Base-by-base conservation (phyloP, 2,888 invertebrate genomes). In the Argynnis bischoffii region DNA sequence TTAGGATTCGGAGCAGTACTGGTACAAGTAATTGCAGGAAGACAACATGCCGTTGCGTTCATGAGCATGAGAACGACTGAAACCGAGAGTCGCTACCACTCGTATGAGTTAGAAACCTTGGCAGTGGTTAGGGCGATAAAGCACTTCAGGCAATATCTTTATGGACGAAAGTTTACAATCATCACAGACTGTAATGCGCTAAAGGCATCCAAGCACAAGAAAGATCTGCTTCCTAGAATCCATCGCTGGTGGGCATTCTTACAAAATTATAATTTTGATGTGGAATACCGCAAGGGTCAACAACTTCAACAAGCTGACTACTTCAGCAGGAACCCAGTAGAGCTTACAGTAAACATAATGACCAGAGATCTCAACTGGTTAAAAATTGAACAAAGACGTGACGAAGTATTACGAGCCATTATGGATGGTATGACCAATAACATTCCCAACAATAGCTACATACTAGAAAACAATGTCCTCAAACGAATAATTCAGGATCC, bases 111-210 rank as follows among this genome's bases (percentile, higher is more conserved):
- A 35, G 35, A 35, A 11, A 35, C 35, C 2, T 35, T 35, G 35
- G 35, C 35, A 35, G 35, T 35, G 35, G 35, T 35, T 35, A 11
- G 35, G 2, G 35, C 35, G 0, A 69, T 79, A 0, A 78, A 81
- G 63, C 76, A 79, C 53, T 80, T 81, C 56, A 66, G 78, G 0
- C 78, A 79, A 1, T 81, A 71, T 50, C 66, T 80, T 0, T 75
- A 76, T 15, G 77, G 74, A 0, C 69, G 74, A 1, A 66, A 67
- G 35, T 77, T 78, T 47, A 73, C 60, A 21, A 66, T 77, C 2
- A 61, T 77, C 18, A 76, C 77, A 0, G 74, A 80, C 26, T 81
- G 78, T 48, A 80, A 81, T 35, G 75, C 79, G 0, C 50, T 81
- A 0, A 81, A 79, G 66, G 78, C 81, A 0, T 79, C 80, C 0